Conservation (phyloP, 2,888 invertebrate genomes). For the Cabera pusaria region DNA sequence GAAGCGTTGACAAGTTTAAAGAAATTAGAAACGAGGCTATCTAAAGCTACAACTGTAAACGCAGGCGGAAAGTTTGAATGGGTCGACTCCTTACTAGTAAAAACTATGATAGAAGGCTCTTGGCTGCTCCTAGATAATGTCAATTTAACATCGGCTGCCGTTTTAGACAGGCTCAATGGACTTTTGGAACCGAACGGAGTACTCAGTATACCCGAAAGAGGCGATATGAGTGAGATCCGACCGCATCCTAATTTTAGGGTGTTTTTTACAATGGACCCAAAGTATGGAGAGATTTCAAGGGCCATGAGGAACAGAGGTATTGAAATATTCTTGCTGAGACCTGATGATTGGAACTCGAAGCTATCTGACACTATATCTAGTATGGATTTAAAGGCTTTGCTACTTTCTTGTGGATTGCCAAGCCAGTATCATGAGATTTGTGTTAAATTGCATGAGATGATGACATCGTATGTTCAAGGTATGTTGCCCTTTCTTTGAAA, state of each 20-base stretch:
- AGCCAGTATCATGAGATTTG: slow-evolving; percentile 59
- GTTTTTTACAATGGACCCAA: slow-evolving; percentile 97
- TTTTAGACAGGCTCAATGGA: slow-evolving; percentile 97
- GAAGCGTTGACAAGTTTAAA: slow-evolving; percentile 55
- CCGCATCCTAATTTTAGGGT: slow-evolving; percentile 96
- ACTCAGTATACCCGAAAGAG: slow-evolving; percentile 95
- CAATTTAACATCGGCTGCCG: slow-evolving; percentile 97
- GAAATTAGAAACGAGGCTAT: slow-evolving; percentile 65
- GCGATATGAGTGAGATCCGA: slow-evolving; percentile 89
- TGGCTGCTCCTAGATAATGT: slow-evolving; percentile 96
- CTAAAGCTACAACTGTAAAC: slow-evolving; percentile 85
- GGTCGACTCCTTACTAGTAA: slow-evolving; percentile 94
- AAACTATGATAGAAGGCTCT: slow-evolving; percentile 91
- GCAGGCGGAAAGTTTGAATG: slow-evolving; percentile 97
- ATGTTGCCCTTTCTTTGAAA: no score
- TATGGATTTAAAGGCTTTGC: slow-evolving; percentile 69
- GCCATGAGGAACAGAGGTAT: slow-evolving; percentile 99
- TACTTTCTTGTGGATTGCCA: slow-evolving; percentile 68
- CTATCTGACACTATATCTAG: slow-evolving; percentile 62
- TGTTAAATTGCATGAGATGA: slow-evolving; percentile 63
- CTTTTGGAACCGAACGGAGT: slow-evolving; percentile 96
- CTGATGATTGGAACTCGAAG: slow-evolving; percentile 55
- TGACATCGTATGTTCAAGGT: slow-evolving; percentile 76
- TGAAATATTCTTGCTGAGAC: slow-evolving; percentile 86
- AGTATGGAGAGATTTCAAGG: slow-evolving; percentile 97